Base-by-base conservation (phyloP, 2,888 invertebrate genomes). In the Oegoconia quadripuncta region DNA sequence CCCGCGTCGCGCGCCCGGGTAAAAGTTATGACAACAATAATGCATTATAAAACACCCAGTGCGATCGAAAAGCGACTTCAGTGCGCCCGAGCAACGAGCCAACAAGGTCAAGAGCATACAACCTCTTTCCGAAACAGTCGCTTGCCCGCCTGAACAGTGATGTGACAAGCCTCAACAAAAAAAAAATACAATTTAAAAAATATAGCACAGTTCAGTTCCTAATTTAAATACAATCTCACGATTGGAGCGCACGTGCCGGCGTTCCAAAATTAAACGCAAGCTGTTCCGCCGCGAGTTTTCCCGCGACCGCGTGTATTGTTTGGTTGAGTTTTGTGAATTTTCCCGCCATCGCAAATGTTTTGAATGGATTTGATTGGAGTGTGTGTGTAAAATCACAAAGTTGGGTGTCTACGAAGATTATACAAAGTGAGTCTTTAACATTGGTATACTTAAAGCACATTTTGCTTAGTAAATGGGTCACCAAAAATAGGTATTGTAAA, bases 11-110 rank as follows among this genome's bases (percentile, higher is more conserved):
- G 54, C 64, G 53, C 74, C n/a, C n/a, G n/a, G 59, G 75, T 74
- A 79, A 83, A 79, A 81, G 79, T 80, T 77, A 78, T 75, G 73
- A 82, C 80, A 79, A 82, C 81, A 82, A 75, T 74, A 69, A 69
- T 69, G 71, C 75, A 70, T 82, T 84, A 86, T 86, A 87, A 87
- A 86, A 84, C 76, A 68, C 62, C 64, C 67, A 52, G 73, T 61
- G 63, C 61, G 64, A 59, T 71, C 78, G 68, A 74, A 80, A 80
- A 76, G 68, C 69, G 61, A 71, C 74, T 77, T 81, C 84, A 86
- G 86, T 87, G 55, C 66, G 65, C 61, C 57, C 55, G 70, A 66
- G 74, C 67, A 54, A 62, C 58, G 66, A 67, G 76, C 23, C 12
- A 11, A 18, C 83, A 84, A 87, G 87, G 87, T 87, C 86, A 87